These are phyloP conservation scores for Cololabis saira DNA, from an alignment of 2,113 vertebrate genomes.

Conservation along the genomic window DNA sequence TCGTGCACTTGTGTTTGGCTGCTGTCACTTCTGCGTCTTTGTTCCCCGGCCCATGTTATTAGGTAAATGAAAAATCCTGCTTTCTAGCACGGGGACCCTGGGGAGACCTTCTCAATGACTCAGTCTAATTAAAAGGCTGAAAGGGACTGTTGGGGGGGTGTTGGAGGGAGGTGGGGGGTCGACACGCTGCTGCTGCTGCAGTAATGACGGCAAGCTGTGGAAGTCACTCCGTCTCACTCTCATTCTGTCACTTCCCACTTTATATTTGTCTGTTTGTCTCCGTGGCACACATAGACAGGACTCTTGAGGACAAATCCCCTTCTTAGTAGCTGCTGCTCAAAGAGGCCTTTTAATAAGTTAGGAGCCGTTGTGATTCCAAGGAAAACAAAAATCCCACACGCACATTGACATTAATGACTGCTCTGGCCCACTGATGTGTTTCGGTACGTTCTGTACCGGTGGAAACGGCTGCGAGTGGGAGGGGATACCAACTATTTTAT, in stretches of 20 bases:
- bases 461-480: too few relatives aligned
- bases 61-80: constrained; percentile 66
- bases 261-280: constrained; percentile 7
- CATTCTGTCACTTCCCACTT: constrained; percentile 7
- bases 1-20: constrained; percentile 31
- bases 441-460: too few relatives aligned
- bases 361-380: too few relatives aligned
- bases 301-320: too few relatives aligned
- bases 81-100: constrained; percentile 55
- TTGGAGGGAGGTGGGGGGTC: constrained; percentile 31
- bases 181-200: constrained; percentile 20
- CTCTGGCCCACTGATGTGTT: too few relatives aligned
- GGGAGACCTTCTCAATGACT: constrained; percentile 68
- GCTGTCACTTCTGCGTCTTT: constrained; percentile 55
- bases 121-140: constrained; percentile 69
- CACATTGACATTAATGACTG: too few relatives aligned
- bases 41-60: constrained; percentile 45
- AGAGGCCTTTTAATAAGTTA: too few relatives aligned
- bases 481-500: too few relatives aligned
- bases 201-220: constrained; percentile 33
- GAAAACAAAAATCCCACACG: too few relatives aligned
- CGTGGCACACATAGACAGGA: too few relatives aligned
- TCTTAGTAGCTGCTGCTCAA: too few relatives aligned
- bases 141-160: constrained; percentile 40
- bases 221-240: constrained; percentile 19